These are phyloP conservation scores for Dendrolimus punctatus DNA, from an alignment of 1,140 invertebrate species.

Conservation along the genomic window DNA sequence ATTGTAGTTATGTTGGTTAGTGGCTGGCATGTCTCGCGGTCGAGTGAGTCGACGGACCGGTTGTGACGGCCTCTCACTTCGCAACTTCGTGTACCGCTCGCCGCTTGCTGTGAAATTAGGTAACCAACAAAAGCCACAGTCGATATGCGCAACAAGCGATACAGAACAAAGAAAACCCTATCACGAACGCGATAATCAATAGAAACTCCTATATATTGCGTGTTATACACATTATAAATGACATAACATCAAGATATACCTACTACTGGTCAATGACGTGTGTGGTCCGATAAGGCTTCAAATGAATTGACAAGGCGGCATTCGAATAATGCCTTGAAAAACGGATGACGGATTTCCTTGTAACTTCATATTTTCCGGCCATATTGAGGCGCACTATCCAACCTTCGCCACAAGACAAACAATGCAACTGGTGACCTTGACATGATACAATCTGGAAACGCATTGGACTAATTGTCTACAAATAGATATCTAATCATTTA, in stretches of 20 bases:
- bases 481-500: conserved; percentile 50
- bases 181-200: conserved; percentile 24
- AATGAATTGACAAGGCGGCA: conserved; percentile 28
- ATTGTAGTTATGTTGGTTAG: conserved; percentile 35
- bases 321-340: conserved; percentile 59
- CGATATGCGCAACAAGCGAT: conserved; percentile 37
- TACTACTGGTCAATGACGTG: conserved; percentile 12
- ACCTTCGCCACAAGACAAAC: conserved; percentile 66
- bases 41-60: conserved; percentile 55
- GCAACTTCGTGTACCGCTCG: conserved; percentile 59
- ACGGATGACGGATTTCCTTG: conserved; percentile 62
- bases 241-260: conserved; percentile 27
- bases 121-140: conserved; percentile 63
- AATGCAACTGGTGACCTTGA: conserved; percentile 67
- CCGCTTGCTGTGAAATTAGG: conserved; percentile 64
- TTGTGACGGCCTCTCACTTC: conserved; percentile 67
- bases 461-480: conserved; percentile 56
- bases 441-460: conserved; percentile 55
- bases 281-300: conserved; percentile 19
- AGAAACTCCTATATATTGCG: conserved; percentile 27
- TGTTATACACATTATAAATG: conserved; percentile 22
- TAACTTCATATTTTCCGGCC: conserved; percentile 51
- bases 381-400: conserved; percentile 43
- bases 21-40: conserved; percentile 48
- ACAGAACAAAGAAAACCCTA: conserved; percentile 52